Evolutionary conservation across 1,140 invertebrate species (phyloP), one percentile per base, ranked within the genome.

Genomic region (Sarcophaga peregrina): DNA sequence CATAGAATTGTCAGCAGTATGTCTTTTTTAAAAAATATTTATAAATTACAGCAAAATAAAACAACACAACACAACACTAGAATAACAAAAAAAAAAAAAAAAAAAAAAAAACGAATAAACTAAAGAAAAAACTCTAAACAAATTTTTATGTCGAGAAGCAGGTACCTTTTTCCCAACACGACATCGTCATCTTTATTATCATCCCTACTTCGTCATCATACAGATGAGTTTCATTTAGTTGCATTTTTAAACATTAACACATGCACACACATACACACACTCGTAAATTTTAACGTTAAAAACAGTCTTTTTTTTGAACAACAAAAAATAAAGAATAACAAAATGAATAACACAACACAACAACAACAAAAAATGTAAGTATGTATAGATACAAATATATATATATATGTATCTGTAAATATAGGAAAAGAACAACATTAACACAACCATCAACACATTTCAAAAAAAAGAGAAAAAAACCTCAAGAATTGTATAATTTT

Each of bases 1-100:
- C 54, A 58, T 58, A 58, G 54, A 58, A 58, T 58, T 58, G 54
- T 58, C 54, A 58, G 54, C 54, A 58, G 54, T 58, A 58, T 58
- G 15, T 58, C 54, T 58, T 58, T 58, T n/a, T 58, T 15, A 13
- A n/a, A n/a, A 58, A 37, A 37, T 37, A 37, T 15, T n/a, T 58
- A 58, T 58, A 58, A 58, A 58, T 58, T 58, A 15, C 54, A 58
- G n/a, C 15, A 58, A 58, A 15, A 58, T 58, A 58, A 58, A 58
- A 13, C n/a, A 15, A 58, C 7, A n/a, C 13, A 13, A n/a, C 15
- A 58, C 13, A 58, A 58, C 13, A 10, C 52, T 15, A n/a, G n/a
- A 58, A n/a, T 15, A 58, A 58, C 54, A 58, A 58, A 13, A 58
- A 58, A n/a, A n/a, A n/a, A n/a, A n/a, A n/a, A n/a, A n/a, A n/a